phyloP scores from a whole-genome alignment of 37 sponge, comb jelly and placozoan genomes.

The Petrosia ficiformis region DNA sequence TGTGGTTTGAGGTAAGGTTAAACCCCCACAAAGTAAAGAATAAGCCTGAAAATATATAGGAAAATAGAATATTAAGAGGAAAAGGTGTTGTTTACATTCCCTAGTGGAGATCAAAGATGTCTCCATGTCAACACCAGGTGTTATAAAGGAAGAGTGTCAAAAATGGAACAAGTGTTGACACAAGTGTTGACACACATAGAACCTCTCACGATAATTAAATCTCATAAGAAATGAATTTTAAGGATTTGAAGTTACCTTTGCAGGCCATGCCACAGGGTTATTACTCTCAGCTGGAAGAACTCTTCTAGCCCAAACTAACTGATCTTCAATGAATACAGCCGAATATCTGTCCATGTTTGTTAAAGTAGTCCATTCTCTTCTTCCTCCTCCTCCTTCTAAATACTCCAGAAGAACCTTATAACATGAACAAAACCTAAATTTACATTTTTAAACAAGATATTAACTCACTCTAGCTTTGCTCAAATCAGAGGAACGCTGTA shows the following conservation, averaged over 20 bases:
- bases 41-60: slow-evolving; percentile 21
- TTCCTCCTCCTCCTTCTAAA: slow-evolving; percentile 16
- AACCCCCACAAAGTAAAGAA: slow-evolving; percentile 28
- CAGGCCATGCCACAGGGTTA: slow-evolving; percentile 74
- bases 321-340: slow-evolving; percentile 57
- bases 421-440: neutral
- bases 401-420: slow-evolving; percentile 65
- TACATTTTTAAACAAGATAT: neutral
- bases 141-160: too few species aligned
- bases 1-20: slow-evolving; percentile 17
- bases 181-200: too few species aligned
- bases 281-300: slow-evolving; percentile 26
- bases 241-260: slow-evolving; percentile 51
- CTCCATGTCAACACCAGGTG: too few species aligned
- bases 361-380: slow-evolving; percentile 51
- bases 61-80: too few species aligned
- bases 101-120: too few species aligned
- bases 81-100: too few species aligned
- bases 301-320: slow-evolving; percentile 73
- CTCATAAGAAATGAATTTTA: too few species aligned
- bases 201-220: too few species aligned
- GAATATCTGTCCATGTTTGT: slow-evolving; percentile 13
- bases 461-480: slow-evolving; percentile 27
- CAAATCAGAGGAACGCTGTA: slow-evolving; percentile 39
- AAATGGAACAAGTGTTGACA: too few species aligned